Base-by-base conservation (phyloP, 2,113 vertebrate species). In the Catharus minimus region DNA sequence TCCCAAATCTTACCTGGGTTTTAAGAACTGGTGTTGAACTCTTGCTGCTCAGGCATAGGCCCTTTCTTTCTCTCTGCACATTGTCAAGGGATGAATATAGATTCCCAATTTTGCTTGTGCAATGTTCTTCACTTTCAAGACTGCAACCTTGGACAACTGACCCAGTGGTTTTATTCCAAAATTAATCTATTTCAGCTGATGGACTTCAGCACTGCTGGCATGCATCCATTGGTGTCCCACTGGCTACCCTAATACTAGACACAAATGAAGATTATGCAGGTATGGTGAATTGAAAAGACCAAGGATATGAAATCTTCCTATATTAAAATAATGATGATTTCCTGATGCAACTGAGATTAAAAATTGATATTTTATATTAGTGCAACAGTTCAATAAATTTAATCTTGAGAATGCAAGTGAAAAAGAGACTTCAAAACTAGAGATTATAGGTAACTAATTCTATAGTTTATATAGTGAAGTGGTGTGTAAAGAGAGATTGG, bases 91-190 rank as follows among this genome's bases (percentile, higher is more conserved):
- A n/a, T 36, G 33, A 47, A 39, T n/a, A 33, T 1, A 3, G 11
- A 79, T 64, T 68, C 32, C 17, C 5, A 17, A 2, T 36, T 77
- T 75, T 78, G 30, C 24, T 68, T 3, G 1, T 65, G 52, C 15
- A 67, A 6, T 50, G 65, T 65, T 91, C 26, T 39, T 86, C 27
- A 4, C 9, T 91, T 71, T 61, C 13, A 56, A 56, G 36, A 47
- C 39, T 27, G 20, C 0, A 5, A 0, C n/a, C 4, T 64, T 39
- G 36, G 52, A 55, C 21, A 60, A 9, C 22, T 1, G 2, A 75
- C 16, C 16, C 12, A 8, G 11, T 72, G 39, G 16, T 60, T 83
- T 80, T 13, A 68, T 88, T 82, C n/a, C 18, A 57, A 72, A 91
- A 84, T 86, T 32, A 22, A 0, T 75, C 20, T 66, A 26, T 52